Percentiles rank a stretch among this genome's conserved stretches.
Conservation (phyloP, 2,888 invertebrate genomes). For the Cryptus viduatorius region DNA sequence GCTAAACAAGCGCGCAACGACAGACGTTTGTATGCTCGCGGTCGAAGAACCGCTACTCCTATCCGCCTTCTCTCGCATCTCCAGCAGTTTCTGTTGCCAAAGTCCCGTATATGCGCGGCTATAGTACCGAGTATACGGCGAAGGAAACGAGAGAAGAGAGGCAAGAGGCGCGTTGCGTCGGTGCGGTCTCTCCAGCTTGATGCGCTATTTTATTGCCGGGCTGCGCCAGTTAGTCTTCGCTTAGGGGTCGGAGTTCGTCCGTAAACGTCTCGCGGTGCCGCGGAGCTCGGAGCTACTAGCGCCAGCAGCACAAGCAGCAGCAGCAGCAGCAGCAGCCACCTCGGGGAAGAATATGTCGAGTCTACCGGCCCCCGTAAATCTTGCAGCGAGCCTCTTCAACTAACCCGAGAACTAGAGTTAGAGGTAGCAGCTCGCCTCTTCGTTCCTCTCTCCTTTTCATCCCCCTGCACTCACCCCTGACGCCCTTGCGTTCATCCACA, state of each 20-base stretch:
- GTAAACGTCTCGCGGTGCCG: conserved; percentile 79
- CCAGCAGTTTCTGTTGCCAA: conserved; percentile 9
- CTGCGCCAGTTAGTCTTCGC: conserved; percentile 80
- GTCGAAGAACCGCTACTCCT: conserved; percentile 13
- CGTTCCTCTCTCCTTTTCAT: conserved; percentile 34
- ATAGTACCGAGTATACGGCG: conserved; percentile 29
- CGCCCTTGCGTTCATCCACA: conserved; percentile 35
- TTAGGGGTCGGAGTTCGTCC: conserved; percentile 79
- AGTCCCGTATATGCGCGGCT: conserved; percentile 8
- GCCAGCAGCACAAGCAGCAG: conserved; percentile 31
- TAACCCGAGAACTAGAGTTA: conserved; percentile 70
- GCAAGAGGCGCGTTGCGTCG: conserved; percentile 64
- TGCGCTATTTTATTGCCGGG: conserved; percentile 79
- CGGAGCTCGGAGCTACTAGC: conserved; percentile 70
- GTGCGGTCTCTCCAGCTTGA: conserved; percentile 74
- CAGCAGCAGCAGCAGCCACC: conserved; percentile 73
- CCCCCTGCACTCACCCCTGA: conserved; percentile 35
- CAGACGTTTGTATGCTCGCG: conserved; percentile 15
- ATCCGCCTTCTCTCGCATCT: not conserved
- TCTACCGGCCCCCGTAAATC: conserved; percentile 78
- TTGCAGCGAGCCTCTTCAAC: conserved; percentile 76
- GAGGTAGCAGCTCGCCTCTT: conserved; percentile 55
- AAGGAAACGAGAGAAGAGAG: conserved; percentile 24
- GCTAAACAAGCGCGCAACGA: not conserved
- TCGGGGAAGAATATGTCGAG: conserved; percentile 78